phyloP scores from a whole-genome alignment of 2,113 vertebrate genomes.

The Gnathonemus echidnorhynchus region DNA sequence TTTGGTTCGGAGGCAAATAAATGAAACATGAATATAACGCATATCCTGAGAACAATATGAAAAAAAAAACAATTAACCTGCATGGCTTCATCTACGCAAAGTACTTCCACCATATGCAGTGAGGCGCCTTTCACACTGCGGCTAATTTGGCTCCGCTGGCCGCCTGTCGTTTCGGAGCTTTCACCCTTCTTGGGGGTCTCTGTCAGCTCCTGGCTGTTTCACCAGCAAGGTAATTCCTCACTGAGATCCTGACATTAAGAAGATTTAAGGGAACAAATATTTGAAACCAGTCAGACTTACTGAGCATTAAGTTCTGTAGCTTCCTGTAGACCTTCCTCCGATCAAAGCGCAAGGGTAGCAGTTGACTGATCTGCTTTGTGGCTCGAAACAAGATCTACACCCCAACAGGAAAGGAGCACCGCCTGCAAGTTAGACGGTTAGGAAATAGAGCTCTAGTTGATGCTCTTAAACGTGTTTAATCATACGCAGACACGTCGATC shows the following conservation, averaged over 20 bases:
- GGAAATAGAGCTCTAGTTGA: neutral
- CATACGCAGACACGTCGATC: neutral
- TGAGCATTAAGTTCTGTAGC: neutral
- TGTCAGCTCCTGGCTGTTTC: neutral
- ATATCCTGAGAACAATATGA: neutral
- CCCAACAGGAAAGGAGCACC: neutral
- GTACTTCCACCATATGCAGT: neutral
- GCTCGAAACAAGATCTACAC: neutral
- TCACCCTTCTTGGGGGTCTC: neutral
- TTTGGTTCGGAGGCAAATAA: neutral
- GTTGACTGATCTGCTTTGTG: neutral
- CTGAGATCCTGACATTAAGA: neutral
- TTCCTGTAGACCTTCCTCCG: neutral
- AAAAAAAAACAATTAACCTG: neutral
- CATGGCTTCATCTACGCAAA: neutral
- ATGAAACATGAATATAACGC: neutral
- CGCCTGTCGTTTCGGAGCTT: neutral
- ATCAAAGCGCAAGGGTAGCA: neutral
- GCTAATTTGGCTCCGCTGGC: neutral
- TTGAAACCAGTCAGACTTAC: neutral
- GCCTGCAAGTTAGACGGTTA: neutral
- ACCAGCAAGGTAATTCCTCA: neutral
- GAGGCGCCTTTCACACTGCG: neutral
- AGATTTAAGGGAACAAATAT: neutral
- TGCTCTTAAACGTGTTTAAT: neutral